Conservation (phyloP, 2,113 vertebrate species). For the Castor canadensis region DNA sequence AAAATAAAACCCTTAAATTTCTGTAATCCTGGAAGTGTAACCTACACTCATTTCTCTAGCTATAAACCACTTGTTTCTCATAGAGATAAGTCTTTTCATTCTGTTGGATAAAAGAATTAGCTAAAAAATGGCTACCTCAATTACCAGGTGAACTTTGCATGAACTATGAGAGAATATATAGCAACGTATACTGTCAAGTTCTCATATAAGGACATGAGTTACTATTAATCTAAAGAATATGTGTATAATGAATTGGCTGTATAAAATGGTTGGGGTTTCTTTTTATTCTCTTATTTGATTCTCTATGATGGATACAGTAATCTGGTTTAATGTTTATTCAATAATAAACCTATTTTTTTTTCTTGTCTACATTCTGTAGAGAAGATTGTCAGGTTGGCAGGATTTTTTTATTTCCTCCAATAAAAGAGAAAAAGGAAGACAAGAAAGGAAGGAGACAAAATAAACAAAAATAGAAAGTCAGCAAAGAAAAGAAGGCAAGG, state of each 20-base stretch:
- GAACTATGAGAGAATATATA: constrained; percentile 24
- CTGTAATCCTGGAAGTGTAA: neutral
- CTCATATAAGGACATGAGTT: constrained; percentile 3
- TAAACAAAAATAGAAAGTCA: neutral
- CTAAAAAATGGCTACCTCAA: neutral
- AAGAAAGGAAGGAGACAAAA: neutral
- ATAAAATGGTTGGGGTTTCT: neutral
- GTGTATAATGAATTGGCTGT: neutral
- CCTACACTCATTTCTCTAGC: neutral
- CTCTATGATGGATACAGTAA: neutral
- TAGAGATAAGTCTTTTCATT: neutral
- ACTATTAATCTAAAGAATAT: constrained; percentile 23
- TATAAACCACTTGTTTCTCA: constrained; percentile 34
- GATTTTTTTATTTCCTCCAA: neutral
- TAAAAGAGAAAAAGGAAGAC: neutral
- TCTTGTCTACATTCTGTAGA: constrained; percentile 13
- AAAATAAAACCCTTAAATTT: neutral
- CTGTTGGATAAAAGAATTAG: constrained; percentile 15
- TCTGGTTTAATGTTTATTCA: neutral
- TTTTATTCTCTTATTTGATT: constrained; percentile 17
- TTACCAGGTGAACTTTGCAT: constrained; percentile 45
- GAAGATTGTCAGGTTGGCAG: neutral
- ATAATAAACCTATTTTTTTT: neutral
- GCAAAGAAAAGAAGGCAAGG: neutral
- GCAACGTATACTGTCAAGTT: neutral